These are phyloP conservation scores for Hylaeus anthracinus DNA, from an alignment of 1,140 invertebrate species.

Conservation along the genomic window DNA sequence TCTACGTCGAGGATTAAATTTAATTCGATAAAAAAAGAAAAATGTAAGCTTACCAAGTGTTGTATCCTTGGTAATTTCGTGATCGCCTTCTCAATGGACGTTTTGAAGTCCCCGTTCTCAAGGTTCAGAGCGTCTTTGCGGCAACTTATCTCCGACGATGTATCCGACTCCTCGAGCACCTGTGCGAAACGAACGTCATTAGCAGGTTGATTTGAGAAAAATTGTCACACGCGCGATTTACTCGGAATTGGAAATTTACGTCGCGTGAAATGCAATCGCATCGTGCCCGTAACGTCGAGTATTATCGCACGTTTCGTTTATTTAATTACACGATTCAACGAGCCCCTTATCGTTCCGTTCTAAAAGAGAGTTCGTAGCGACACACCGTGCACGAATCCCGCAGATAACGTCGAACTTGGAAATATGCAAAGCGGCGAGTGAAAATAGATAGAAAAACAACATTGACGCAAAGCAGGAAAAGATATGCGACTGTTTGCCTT, in stretches of 20 bases:
- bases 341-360: too few relatives aligned
- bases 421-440: not conserved
- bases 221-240: not conserved
- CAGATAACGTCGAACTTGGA: not conserved
- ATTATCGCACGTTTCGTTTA: not conserved
- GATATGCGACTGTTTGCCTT: not conserved
- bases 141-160: conserved; percentile 82
- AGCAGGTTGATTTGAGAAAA: not conserved
- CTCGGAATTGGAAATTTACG: not conserved
- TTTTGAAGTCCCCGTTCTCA: conserved; percentile 79
- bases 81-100: conserved; percentile 79
- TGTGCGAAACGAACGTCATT: conserved; percentile 50
- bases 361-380: not conserved
- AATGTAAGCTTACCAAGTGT: conserved; percentile 74
- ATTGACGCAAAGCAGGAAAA: conserved; percentile 7
- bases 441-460: not conserved
- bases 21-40: too few relatives aligned
- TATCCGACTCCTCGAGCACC: conserved; percentile 82
- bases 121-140: conserved; percentile 80
- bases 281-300: too few relatives aligned
- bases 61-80: conserved; percentile 82
- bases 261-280: not conserved
- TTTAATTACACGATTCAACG: not conserved
- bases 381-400: not conserved
- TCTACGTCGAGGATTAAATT: too few relatives aligned